Base-by-base conservation (phyloP, 2,888 invertebrate species). In the Microplitis manilae region DNA sequence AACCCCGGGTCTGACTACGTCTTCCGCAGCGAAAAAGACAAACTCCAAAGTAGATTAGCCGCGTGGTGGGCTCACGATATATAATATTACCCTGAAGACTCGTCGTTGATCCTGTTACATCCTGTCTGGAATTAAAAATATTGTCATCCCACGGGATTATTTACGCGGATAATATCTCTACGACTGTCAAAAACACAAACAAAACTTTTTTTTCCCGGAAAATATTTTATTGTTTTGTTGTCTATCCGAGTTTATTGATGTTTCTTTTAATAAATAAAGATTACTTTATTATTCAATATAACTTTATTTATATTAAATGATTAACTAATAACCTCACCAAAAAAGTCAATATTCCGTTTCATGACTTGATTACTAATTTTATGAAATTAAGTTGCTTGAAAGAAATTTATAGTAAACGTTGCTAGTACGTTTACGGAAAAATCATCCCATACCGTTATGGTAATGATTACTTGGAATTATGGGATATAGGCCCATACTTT, bases 121-220 rank as follows among this genome's bases (percentile, higher is more conserved):
- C 83, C 86, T 84, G 85, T 81, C 84, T 76, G 84, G 84, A 87
- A 88, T 88, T 87, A 88, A 88, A 88, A 88, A 88, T 88, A 88
- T 89, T 89, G 86, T 87, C 88, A 86, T 87, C 86, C 86, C 73
- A 83, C 40, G 62, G 86, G 86, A 87, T 89, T 87, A 87, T 84
- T 84, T 79, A 79, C 74, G 69, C 74, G 84, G 86, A 87, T 88
- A 87, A 86, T 87, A 86, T 86, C 86, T 84, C 79, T 75, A 79
- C 76, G 79, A 80, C 84, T 87, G 85, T 86, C 87, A 86, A 13
- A 50, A 88, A 87, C 86, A 86, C 79, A 82, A 84, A 83, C 80
- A 81, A 85, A 83, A 83, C 38, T 82, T 85, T 87, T 84, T 78
- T 79, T 81, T 59, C 64, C 68, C 75, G 70, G 13, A 30, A 65